These are phyloP conservation scores for Polypedilum pembai DNA, from an alignment of 1,140 invertebrate species.

Conservation along the genomic window DNA sequence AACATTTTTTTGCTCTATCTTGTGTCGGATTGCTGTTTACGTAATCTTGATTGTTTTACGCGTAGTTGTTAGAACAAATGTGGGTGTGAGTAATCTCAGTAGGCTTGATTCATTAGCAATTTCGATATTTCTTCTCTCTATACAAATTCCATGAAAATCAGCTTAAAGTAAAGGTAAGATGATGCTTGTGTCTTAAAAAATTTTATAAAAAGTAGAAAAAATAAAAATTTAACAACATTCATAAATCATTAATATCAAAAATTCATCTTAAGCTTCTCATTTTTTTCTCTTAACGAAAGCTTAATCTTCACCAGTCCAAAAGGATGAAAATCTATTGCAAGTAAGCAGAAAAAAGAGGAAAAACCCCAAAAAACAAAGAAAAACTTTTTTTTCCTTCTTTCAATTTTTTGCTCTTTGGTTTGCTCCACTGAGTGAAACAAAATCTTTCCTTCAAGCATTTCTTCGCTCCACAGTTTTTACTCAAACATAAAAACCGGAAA, in stretches of 20 bases:
- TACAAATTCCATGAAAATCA: no score
- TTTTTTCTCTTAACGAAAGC: neutral
- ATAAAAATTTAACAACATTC: no score
- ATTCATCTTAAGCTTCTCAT: no score
- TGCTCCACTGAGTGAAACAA: neutral
- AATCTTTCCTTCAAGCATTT: neutral
- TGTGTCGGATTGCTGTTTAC: neutral
- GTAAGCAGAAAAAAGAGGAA: neutral
- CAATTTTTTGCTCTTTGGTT: neutral
- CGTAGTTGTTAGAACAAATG: neutral
- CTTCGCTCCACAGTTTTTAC: slow-evolving; percentile 6
- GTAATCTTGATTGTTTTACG: neutral
- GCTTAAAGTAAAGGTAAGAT: no score
- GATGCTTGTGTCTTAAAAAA: no score
- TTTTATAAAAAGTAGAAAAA: no score
- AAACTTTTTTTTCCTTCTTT: no score
- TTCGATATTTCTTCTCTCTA: no score
- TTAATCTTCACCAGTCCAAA: neutral
- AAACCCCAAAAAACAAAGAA: neutral
- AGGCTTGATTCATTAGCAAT: no score
- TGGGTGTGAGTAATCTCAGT: no score
- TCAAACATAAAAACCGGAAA: slow-evolving; percentile 25
- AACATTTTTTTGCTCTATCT: slow-evolving; percentile 1
- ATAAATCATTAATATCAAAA: no score
- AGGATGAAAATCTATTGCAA: neutral